Percentiles rank a stretch among this genome's conserved stretches.
phyloP scores from a whole-genome alignment of 37 sponge, comb jelly and placozoan genomes.

The Geodia barretti region DNA sequence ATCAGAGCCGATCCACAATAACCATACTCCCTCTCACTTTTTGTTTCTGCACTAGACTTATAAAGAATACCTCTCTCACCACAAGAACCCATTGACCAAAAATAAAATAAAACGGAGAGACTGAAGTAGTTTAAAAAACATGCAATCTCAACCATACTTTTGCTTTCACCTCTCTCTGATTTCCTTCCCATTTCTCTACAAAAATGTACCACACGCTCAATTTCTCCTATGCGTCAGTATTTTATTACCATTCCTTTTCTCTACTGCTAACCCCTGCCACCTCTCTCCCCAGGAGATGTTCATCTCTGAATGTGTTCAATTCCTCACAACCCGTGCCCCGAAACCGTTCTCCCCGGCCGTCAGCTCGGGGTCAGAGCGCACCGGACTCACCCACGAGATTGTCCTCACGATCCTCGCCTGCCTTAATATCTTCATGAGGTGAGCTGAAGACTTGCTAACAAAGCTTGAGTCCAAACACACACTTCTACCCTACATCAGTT shows the following conservation, averaged over 20 bases:
- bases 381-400: slow-evolving; percentile 65
- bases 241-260: too few relatives aligned
- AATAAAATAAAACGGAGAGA: too few relatives aligned
- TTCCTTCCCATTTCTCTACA: not conserved
- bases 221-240: too few relatives aligned
- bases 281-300: slow-evolving; percentile 53
- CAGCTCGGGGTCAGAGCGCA: slow-evolving; percentile 12
- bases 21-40: too few relatives aligned
- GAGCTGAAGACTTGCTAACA: not conserved
- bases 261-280: not conserved
- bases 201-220: too few relatives aligned
- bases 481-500: not conserved
- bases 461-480: not conserved
- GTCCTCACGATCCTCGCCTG: slow-evolving; percentile 61
- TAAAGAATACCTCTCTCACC: too few relatives aligned
- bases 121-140: too few relatives aligned
- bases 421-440: slow-evolving; percentile 46
- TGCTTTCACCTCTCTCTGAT: not conserved
- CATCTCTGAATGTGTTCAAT: slow-evolving; percentile 66
- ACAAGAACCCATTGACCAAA: too few relatives aligned
- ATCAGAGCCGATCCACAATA: too few relatives aligned
- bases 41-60: too few relatives aligned
- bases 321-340: slow-evolving; percentile 66
- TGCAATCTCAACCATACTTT: not conserved
- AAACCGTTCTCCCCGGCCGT: slow-evolving; percentile 27